These are phyloP conservation scores for Azemiops feae DNA, from an alignment of 2,113 vertebrate genomes.

Conservation along the genomic window DNA sequence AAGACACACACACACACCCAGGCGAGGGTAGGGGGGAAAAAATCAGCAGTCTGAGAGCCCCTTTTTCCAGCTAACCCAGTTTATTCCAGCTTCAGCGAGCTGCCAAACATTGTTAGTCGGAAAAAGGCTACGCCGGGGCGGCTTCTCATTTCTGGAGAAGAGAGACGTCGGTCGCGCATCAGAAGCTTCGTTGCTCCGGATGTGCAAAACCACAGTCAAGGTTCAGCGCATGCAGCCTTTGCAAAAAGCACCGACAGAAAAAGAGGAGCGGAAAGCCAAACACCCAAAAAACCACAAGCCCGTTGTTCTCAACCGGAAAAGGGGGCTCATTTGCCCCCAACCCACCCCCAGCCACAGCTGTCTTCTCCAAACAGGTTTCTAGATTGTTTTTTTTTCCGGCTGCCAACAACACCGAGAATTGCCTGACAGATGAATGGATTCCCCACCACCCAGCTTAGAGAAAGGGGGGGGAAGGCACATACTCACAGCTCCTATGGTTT, in stretches of 20 bases:
- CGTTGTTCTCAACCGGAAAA: background rate
- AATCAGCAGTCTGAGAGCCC: background rate
- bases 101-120: background rate
- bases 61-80: background rate
- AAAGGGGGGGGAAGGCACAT: background rate
- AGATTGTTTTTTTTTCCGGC: background rate
- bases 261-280: background rate
- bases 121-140: background rate
- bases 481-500: background rate
- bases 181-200: background rate
- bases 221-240: background rate
- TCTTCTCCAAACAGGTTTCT: background rate
- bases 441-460: background rate
- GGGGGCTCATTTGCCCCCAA: background rate
- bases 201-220: background rate
- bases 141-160: background rate
- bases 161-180: background rate
- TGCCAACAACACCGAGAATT: background rate
- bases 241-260: background rate
- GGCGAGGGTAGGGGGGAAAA: too few species aligned
- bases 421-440: background rate
- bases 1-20: too few species aligned
- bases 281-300: background rate
- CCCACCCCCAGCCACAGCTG: background rate
- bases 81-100: background rate